Conservation (phyloP, 2,797 vertebrate genomes). For the Buphagus erythrorhynchus region DNA sequence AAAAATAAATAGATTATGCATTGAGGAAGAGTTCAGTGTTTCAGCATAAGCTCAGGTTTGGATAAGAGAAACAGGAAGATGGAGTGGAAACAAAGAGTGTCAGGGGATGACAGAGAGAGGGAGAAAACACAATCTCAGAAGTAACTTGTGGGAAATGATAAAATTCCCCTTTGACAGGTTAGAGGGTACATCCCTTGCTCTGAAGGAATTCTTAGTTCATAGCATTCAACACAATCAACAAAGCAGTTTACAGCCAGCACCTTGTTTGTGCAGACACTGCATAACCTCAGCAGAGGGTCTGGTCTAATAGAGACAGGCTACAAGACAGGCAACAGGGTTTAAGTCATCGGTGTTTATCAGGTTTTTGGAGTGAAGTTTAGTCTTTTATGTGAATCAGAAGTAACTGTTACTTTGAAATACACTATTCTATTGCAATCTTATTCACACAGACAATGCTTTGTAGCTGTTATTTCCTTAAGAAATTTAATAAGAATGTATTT, state of each 20-base stretch:
- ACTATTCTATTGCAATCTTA: neutral
- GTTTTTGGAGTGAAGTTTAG: neutral
- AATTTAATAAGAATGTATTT: neutral
- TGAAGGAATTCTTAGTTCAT: neutral
- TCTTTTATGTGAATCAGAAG: neutral
- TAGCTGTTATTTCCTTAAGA: neutral
- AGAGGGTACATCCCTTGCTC: accelerated
- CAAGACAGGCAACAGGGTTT: neutral
- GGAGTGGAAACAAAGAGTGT: neutral
- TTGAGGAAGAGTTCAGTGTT: neutral
- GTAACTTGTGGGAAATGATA: neutral
- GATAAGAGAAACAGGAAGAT: neutral
- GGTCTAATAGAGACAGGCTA: neutral
- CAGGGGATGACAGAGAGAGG: neutral
- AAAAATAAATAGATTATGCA: neutral
- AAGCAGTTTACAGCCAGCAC: neutral
- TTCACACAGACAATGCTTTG: neutral
- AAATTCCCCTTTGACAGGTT: neutral
- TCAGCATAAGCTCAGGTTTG: neutral
- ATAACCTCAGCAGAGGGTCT: neutral
- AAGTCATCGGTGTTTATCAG: neutral
- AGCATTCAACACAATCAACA: neutral
- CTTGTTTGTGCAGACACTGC: neutral
- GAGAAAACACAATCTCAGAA: neutral
- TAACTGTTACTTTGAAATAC: neutral